These are phyloP conservation scores for Corella eumyota DNA, from an alignment of 23 tunicate genomes.

Conservation along the genomic window DNA sequence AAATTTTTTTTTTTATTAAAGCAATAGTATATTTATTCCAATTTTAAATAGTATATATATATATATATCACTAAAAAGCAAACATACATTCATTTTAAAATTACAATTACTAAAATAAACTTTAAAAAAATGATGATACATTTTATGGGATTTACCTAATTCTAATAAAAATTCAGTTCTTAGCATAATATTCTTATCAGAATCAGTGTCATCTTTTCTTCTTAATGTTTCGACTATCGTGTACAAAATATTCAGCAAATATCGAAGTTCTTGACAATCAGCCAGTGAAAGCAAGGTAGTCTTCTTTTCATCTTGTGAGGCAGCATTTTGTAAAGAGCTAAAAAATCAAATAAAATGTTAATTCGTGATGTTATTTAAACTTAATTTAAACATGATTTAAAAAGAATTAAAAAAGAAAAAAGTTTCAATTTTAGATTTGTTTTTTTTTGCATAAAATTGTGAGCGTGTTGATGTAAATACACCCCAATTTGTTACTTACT, in stretches of 20 bases:
- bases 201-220: conserved; percentile 18
- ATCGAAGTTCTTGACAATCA: conserved; percentile 43
- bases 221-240: conserved; percentile 76
- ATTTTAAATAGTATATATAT: not conserved
- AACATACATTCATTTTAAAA: not conserved
- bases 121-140: not conserved
- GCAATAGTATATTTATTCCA: too few species aligned
- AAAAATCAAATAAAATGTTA: too few species aligned
- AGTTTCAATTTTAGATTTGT: too few species aligned
- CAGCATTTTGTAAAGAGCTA: not conserved
- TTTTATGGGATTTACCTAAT: conserved; percentile 3
- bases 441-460: too few species aligned
- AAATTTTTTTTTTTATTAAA: too few species aligned
- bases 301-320: conserved; percentile 17
- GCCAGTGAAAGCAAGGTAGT: conserved; percentile 34
- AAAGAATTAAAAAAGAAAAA: too few species aligned
- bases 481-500: too few species aligned
- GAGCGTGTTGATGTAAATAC: too few species aligned
- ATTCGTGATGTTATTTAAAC: too few species aligned
- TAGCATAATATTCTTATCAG: conserved; percentile 5
- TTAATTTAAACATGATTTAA: too few species aligned
- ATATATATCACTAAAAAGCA: not conserved
- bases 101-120: not conserved
- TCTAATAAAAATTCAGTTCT: conserved; percentile 27
- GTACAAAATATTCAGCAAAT: conserved; percentile 47